Base-by-base conservation (phyloP, 2,113 vertebrate genomes). In the Tichodroma muraria region DNA sequence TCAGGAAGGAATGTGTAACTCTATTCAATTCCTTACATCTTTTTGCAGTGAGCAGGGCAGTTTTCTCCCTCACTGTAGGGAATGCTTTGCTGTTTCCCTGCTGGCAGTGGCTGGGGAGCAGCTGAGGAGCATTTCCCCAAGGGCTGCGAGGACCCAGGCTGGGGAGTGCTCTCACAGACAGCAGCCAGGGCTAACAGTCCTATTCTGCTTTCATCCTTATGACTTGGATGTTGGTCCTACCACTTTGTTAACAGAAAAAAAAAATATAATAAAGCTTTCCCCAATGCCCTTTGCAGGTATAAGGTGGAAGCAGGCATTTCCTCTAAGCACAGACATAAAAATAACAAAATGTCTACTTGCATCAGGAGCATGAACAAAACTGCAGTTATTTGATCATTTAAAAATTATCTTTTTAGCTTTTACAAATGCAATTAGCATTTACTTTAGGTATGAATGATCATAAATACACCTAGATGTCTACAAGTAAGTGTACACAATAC, bases 81-180 rank as follows among this genome's bases (percentile, higher is more conserved):
- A 10, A 23, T 31, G 23, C 7, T 81, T 52, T 40, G 11, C 23
- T 33, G 13, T 16, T 44, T 44, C 66, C 13, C 42, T 54, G 14
- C 1, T 6, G 33, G 10, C 54, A 86, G n/a, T 12, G 28, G 25
- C 16, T 28, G n/a, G 4, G 28, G 31, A 65, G 40, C 18, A 49
- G 27, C 38, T 15, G 10, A 13, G 23, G 31, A 18, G 8, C 2
- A 1, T 13, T 47, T n/a, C 19, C 47, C 10, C 4, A 0, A 20
- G 28, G 5, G 11, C 60, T 78, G 22, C 6, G 10, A 57, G 8
- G 47, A 53, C 11, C 6, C 33, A 13, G n/a, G 28, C 33, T 3
- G 4, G 12, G 27, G 12, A 52, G 5, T 1, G 0, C 5, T 65
- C n/a, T 31, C 7, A 2, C 21, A 37, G 20, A 10, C 2, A 4